phyloP scores from a whole-genome alignment of 2,113 vertebrate species.

The Cochlearius cochlearius region DNA sequence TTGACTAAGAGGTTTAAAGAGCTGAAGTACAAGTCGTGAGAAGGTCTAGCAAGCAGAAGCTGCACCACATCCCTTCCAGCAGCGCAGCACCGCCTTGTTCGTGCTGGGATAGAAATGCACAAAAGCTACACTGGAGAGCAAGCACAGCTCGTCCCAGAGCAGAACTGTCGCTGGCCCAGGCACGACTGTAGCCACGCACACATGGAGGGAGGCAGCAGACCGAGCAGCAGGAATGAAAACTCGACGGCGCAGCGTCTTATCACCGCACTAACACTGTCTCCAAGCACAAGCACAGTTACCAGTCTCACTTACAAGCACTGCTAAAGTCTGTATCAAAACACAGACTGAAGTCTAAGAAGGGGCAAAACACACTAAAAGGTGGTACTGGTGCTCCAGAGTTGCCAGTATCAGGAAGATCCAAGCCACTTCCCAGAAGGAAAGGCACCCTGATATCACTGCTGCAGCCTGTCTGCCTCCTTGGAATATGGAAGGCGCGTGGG shows the following conservation, averaged over 20 bases:
- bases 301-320: neutral
- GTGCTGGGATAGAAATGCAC: neutral
- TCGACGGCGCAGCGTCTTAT: accelerated
- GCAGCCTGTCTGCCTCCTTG: neutral
- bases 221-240: neutral
- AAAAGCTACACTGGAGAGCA: neutral
- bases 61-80: neutral
- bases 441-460: neutral
- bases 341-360: neutral
- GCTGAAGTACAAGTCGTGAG: neutral
- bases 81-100: neutral
- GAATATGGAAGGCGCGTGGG: neutral
- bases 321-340: neutral
- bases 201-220: neutral
- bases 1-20: neutral
- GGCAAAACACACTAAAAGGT: neutral
- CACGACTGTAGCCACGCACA: accelerated
- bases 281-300: neutral
- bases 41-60: neutral
- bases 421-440: neutral
- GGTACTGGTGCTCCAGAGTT: neutral
- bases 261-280: accelerated
- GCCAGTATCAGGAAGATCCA: neutral
- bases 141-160: neutral
- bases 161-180: neutral